phyloP scores from a whole-genome alignment of 2,888 invertebrate species.

The Eupithecia centaureata region DNA sequence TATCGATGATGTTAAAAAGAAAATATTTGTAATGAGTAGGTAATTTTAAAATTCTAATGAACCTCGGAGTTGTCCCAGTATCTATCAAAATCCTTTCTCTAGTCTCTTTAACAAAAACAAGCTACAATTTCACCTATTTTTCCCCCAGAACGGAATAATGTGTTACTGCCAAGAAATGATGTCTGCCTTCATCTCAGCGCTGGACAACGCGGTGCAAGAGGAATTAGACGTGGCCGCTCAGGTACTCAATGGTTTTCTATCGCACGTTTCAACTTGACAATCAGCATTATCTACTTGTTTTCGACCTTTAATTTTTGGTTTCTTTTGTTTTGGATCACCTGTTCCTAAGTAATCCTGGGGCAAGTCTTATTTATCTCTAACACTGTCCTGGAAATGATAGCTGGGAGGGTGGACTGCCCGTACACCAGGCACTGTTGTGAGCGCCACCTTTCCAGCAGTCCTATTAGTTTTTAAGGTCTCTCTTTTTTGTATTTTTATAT shows the following conservation, averaged over 20 bases:
- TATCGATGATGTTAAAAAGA: too few relatives aligned
- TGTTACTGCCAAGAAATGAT: constrained; percentile 89
- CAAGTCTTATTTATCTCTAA: too few relatives aligned
- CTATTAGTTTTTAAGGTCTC: too few relatives aligned
- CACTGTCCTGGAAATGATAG: too few relatives aligned
- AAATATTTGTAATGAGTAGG: too few relatives aligned
- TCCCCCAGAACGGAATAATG: constrained; percentile 84
- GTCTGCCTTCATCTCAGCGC: constrained; percentile 86
- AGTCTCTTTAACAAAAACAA: not conserved
- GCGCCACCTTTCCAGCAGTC: too few relatives aligned
- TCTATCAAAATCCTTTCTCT: not conserved
- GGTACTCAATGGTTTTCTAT: not conserved
- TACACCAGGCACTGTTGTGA: too few relatives aligned
- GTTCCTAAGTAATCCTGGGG: too few relatives aligned
- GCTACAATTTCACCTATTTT: not conserved
- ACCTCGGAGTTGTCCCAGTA: not conserved
- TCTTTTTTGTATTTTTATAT: too few relatives aligned
- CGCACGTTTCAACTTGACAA: not conserved
- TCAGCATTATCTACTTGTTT: not conserved
- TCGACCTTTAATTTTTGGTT: too few relatives aligned
- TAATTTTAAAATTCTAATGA: not conserved
- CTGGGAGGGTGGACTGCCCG: too few relatives aligned
- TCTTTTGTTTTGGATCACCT: too few relatives aligned
- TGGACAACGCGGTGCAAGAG: constrained; percentile 87
- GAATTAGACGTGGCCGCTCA: constrained; percentile 89